Evolutionary conservation across 2,888 invertebrate genomes (phyloP), one percentile per base, ranked within the genome.

Genomic region (Trypoxylon attenuatum): DNA sequence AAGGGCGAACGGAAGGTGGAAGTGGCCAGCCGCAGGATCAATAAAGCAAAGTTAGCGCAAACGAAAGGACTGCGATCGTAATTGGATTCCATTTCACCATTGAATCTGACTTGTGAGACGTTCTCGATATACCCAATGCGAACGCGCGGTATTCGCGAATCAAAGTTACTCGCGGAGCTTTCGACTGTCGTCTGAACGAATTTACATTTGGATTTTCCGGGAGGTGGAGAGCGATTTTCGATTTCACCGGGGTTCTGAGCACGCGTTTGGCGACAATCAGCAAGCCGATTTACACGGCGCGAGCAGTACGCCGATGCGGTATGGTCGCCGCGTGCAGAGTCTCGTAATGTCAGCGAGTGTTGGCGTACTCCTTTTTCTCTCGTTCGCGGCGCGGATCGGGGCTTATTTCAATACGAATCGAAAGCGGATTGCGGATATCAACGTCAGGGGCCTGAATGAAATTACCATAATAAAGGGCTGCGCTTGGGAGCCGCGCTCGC

Each of bases 391-490:
- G 67, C 59, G 70, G 70, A 76, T 73, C 71, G 72, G 55, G 69
- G 72, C 77, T 82, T 79, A 78, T 79, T 79, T 77, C 78, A 76
- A 78, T 80, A 78, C 76, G 79, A 81, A 82, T 83, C 78, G 81
- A 81, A 75, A 77, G 78, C 76, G 78, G 80, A 83, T 81, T 76
- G 76, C 60, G 71, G 76, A 81, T 78, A 79, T 81, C 77, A 80
- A 75, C 76, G 80, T 77, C 78, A 69, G 62, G 57, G 27, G 52
- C 38, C 56, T 61, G 79, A 82, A 82, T 81, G 76, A 75, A 80
- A 84, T 84, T 83, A 83, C 77, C 83, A 83, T 84, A 84, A 84
- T 84, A 83, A 82, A 84, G 77, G 62, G 60, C 59, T 56, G 66
- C 47, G 43, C 42, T 57, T 51, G 45, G 23, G 8, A 29, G n/a